These are phyloP conservation scores for Diloba caeruleocephala DNA, from an alignment of 2,888 invertebrate species.

Conservation along the genomic window DNA sequence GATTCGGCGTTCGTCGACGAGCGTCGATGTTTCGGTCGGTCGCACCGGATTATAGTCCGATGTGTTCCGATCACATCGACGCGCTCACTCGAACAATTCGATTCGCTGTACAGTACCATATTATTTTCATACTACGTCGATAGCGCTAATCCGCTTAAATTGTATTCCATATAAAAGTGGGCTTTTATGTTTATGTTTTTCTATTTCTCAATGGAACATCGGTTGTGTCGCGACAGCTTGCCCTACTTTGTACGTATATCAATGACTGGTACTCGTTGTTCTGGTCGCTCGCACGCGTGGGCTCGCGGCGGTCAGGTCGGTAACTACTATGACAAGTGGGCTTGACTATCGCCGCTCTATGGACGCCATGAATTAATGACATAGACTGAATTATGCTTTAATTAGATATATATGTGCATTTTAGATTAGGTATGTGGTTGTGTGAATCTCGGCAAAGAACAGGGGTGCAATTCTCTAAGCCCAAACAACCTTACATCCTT, in stretches of 20 bases:
- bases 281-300: background rate
- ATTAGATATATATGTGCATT: background rate
- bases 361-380: slow-evolving; percentile 19
- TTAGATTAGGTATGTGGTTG: background rate
- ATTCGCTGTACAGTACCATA: slow-evolving; percentile 21
- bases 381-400: background rate
- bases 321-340: slow-evolving; percentile 32
- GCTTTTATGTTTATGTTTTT: slow-evolving; percentile 11
- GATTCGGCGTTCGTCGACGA: slow-evolving; percentile 1
- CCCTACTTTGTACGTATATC: background rate
- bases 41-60: slow-evolving; percentile 6
- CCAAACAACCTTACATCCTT: no score
- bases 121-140: slow-evolving; percentile 19
- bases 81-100: slow-evolving; percentile 26
- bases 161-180: slow-evolving; percentile 27
- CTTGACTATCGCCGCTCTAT: slow-evolving; percentile 26
- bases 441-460: no score
- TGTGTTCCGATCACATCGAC: slow-evolving; percentile 6
- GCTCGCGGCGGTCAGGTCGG: slow-evolving; percentile 1
- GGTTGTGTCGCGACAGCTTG: background rate
- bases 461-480: no score
- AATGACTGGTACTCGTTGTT: slow-evolving; percentile 1
- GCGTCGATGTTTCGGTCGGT: slow-evolving; percentile 16
- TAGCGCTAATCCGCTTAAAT: slow-evolving; percentile 31
- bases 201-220: slow-evolving; percentile 24